Conservation (phyloP, 2,113 vertebrate genomes). For the Lontra canadensis region DNA sequence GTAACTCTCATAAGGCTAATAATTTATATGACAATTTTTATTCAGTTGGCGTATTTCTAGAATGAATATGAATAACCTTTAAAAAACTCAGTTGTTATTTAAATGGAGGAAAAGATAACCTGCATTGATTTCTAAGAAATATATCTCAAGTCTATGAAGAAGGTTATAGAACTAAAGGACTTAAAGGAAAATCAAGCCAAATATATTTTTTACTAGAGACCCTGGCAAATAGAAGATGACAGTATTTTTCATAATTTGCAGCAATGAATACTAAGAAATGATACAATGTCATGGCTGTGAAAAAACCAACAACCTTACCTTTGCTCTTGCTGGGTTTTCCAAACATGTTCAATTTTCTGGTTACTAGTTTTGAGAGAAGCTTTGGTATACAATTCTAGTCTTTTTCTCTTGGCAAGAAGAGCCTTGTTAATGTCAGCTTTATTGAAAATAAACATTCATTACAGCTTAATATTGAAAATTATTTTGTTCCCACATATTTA, state of each 20-base stretch:
- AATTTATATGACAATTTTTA: slow-evolving; percentile 55
- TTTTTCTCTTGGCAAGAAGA: slow-evolving; percentile 93
- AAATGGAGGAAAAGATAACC: not conserved
- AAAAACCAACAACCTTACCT: slow-evolving; percentile 83
- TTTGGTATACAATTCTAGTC: slow-evolving; percentile 92
- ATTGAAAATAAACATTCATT: slow-evolving; percentile 66
- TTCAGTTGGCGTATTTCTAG: slow-evolving; percentile 22
- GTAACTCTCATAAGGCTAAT: not conserved
- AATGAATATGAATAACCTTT: slow-evolving; percentile 45
- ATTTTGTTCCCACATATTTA: slow-evolving; percentile 48
- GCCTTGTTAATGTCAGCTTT: slow-evolving; percentile 93
- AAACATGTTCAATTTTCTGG: slow-evolving; percentile 94
- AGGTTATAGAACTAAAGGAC: not conserved
- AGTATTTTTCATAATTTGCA: slow-evolving; percentile 34
- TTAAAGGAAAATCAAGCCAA: slow-evolving; percentile 48
- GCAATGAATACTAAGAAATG: slow-evolving; percentile 43
- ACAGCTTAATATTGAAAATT: slow-evolving; percentile 53
- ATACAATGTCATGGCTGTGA: slow-evolving; percentile 9
- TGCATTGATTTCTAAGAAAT: slow-evolving; percentile 15
- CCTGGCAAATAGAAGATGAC: not conserved
- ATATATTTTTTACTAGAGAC: slow-evolving; percentile 9
- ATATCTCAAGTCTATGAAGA: slow-evolving; percentile 36
- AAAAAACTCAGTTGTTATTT: slow-evolving; percentile 13
- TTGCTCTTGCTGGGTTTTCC: slow-evolving; percentile 92
- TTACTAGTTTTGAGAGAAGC: slow-evolving; percentile 93